These are phyloP conservation scores for Buathra laborator DNA, from an alignment of 2,888 invertebrate species.

Conservation along the genomic window DNA sequence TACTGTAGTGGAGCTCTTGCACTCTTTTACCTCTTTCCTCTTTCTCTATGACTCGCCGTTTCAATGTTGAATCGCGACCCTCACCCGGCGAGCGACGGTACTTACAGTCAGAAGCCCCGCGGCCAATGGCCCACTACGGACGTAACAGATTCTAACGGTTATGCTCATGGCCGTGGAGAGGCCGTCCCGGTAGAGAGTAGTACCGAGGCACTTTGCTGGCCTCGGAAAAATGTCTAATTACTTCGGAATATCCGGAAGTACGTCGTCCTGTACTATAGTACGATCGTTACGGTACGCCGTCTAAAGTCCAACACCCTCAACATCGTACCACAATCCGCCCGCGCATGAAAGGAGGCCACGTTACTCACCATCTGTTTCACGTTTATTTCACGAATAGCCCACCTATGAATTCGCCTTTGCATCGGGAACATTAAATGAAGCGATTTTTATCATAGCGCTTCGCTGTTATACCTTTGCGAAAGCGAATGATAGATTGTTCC, in stretches of 20 bases:
- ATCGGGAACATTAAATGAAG: neutral
- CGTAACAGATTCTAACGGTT: conserved; percentile 84
- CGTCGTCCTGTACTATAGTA: conserved; percentile 25
- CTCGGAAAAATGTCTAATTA: conserved; percentile 78
- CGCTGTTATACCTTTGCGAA: neutral
- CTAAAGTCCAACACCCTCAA: conserved; percentile 51
- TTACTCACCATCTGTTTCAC: conserved; percentile 55
- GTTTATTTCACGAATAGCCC: conserved; percentile 51
- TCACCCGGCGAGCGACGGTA: conserved; percentile 48
- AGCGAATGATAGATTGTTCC: neutral
- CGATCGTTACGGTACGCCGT: conserved; percentile 55
- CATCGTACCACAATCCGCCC: conserved; percentile 16
- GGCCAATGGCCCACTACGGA: conserved; percentile 67
- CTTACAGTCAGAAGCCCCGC: conserved; percentile 59
- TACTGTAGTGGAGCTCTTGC: conserved; percentile 52
- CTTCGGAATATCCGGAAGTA: conserved; percentile 73
- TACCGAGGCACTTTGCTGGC: conserved; percentile 47
- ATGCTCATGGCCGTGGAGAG: conserved; percentile 78
- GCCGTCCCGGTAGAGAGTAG: conserved; percentile 20
- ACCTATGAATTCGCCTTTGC: neutral
- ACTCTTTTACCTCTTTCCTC: conserved; percentile 36
- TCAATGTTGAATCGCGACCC: conserved; percentile 68
- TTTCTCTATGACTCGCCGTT: conserved; percentile 48
- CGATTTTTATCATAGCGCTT: neutral
- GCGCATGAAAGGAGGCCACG: conserved; percentile 14